Conservation (phyloP, 1,140 invertebrate genomes). For the Cherax quadricarinatus region DNA sequence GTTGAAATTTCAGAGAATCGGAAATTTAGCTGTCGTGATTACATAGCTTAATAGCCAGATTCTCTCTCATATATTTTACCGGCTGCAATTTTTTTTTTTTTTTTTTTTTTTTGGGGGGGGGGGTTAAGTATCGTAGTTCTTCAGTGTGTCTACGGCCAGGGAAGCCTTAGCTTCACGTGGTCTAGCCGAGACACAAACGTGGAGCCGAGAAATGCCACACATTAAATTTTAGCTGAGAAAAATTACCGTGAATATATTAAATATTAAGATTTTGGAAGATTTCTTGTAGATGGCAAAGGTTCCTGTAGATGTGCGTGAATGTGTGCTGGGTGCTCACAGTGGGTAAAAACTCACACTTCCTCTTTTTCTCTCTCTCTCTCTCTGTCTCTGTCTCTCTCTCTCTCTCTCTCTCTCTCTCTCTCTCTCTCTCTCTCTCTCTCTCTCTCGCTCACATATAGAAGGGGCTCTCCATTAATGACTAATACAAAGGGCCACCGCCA, state of each 20-base stretch:
- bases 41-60: too few relatives aligned
- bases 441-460: neutral
- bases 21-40: too few relatives aligned
- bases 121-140: too few relatives aligned
- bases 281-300: neutral
- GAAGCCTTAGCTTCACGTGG: neutral
- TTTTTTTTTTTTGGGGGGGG: too few relatives aligned
- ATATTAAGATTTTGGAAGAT: neutral
- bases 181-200: neutral
- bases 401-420: slow-evolving; percentile 14
- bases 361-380: slow-evolving; percentile 16
- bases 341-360: too few relatives aligned
- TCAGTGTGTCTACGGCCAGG: too few relatives aligned
- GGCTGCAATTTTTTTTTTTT: too few relatives aligned
- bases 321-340: neutral
- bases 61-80: too few relatives aligned
- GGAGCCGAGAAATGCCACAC: neutral
- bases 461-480: neutral
- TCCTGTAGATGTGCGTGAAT: neutral
- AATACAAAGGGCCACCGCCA: neutral
- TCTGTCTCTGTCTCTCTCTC: slow-evolving; percentile 13
- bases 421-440: slow-evolving; percentile 13
- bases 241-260: slow-evolving; percentile 14
- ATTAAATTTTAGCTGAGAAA: slow-evolving; percentile 1
- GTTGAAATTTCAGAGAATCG: too few relatives aligned